A percentile compares a stretch with the other conserved stretches of the same genome.
phyloP scores from a whole-genome alignment of 2,797 vertebrate genomes.

The Scarus forsteni region DNA sequence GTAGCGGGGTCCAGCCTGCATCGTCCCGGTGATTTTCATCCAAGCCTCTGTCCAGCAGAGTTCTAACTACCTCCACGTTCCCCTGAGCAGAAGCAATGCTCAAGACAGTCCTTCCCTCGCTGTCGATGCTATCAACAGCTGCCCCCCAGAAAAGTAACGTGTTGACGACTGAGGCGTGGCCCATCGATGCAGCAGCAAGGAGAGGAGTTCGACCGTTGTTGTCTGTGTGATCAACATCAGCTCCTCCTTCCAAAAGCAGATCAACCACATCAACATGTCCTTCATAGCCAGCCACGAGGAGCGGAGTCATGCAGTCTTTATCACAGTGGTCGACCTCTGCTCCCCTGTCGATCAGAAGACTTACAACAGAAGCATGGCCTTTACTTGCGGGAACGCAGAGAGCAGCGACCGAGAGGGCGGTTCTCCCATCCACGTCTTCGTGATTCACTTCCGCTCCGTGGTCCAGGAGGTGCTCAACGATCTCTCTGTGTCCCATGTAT shows the following conservation, averaged over 20 bases:
- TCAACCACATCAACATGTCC: constrained; percentile 98
- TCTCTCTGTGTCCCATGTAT: constrained; percentile 98
- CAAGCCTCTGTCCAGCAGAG: constrained; percentile 97
- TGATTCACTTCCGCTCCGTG: constrained; percentile 97
- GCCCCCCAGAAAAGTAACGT: constrained; percentile 98
- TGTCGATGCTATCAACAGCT: constrained; percentile 97
- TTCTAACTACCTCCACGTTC: constrained; percentile 97
- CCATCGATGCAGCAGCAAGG: constrained; percentile 98
- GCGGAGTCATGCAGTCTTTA: constrained; percentile 97
- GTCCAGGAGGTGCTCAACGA: constrained; percentile 96
- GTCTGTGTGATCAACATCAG: constrained; percentile 97
- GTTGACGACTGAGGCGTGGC: constrained; percentile 96
- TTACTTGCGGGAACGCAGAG: constrained; percentile 97
- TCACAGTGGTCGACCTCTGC: constrained; percentile 98
- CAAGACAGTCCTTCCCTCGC: constrained; percentile 96
- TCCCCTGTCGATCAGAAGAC: constrained; percentile 94
- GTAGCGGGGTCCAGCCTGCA: constrained; percentile 97
- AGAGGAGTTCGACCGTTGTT: constrained; percentile 97
- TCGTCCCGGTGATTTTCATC: constrained; percentile 99
- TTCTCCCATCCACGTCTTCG: constrained; percentile 96
- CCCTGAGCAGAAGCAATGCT: constrained; percentile 98
- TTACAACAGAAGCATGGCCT: constrained; percentile 95
- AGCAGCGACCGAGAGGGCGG: constrained; percentile 95
- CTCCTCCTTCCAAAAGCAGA: constrained; percentile 96
- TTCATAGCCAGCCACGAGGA: constrained; percentile 97